These are phyloP conservation scores for Atrina japonica DNA, from an alignment of 2,888 invertebrate species.

Conservation along the genomic window DNA sequence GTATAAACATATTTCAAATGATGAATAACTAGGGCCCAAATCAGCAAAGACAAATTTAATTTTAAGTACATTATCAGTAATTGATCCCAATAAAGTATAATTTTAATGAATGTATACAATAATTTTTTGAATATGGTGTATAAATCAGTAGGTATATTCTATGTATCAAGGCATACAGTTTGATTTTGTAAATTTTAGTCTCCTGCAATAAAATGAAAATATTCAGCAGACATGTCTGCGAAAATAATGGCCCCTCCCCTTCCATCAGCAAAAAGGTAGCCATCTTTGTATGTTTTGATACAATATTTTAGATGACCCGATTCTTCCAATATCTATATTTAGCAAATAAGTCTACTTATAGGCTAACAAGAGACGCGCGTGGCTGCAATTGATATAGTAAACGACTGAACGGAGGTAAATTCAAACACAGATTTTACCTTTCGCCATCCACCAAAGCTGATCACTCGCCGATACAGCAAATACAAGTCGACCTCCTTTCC, in stretches of 20 bases:
- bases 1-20: too few relatives aligned
- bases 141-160: too few relatives aligned
- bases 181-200: too few relatives aligned
- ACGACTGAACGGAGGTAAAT: conserved; percentile 64
- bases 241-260: conserved; percentile 44
- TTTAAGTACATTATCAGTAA: too few relatives aligned
- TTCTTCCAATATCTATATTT: conserved; percentile 15
- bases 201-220: neutral
- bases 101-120: too few relatives aligned
- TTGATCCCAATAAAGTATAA: too few relatives aligned
- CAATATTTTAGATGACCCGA: conserved; percentile 12
- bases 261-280: conserved; percentile 39
- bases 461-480: conserved; percentile 94
- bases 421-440: conserved; percentile 86
- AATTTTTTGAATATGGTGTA: too few relatives aligned
- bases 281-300: conserved; percentile 37
- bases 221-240: conserved; percentile 24
- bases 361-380: conserved; percentile 42
- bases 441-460: conserved; percentile 95
- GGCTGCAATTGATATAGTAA: conserved; percentile 46
- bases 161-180: too few relatives aligned
- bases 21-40: too few relatives aligned
- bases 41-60: too few relatives aligned
- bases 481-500: conserved; percentile 96
- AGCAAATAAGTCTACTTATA: conserved; percentile 32